Base-by-base conservation (phyloP, 2,888 invertebrate genomes). In the Alentia gelatinosa region DNA sequence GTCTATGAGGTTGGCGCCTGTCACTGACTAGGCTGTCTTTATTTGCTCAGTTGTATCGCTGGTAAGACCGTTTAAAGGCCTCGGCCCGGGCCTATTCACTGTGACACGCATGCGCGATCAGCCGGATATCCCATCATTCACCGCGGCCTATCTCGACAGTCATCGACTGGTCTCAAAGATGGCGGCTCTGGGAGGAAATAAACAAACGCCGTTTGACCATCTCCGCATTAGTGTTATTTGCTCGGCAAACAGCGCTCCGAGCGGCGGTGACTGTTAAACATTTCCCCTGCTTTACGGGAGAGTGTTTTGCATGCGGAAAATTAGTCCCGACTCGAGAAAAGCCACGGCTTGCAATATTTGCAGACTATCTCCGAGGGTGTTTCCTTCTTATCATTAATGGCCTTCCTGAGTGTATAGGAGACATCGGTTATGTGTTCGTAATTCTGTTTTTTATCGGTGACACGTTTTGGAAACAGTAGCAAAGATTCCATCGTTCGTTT, bases 41-140 rank as follows among this genome's bases (percentile, higher is more conserved):
- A 74, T 74, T 74, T 74, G 74, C 26, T 74, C 7, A 33, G 30
- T 19, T 5, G 26, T 33, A 33, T 33, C 30, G 30, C 74, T 33
- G 33, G 4, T 74, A 74, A 74, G 74, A 33, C 74, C 26, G 26
- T 74, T 74, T 74, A 74, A 74, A 74, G 37, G 35, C 79, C 35
- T 1, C 79, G 37, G 37, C 37, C 39, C 39, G 37, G 12, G 74
- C 74, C 30, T 33, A 19, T 79, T 79, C 37, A 79, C 23, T 19
- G 23, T 39, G n/a, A 39, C 79, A 79, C 79, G 79, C 79, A 79
- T 35, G 79, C 39, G 79, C 79, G 79, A 79, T 79, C 37, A 79
- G 79, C 79, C 79, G 79, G 79, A 79, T 79, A 79, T 79, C 79
- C 79, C 79, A 39, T 39, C 79, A 39, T 39, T 79, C 79, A 79